These are phyloP conservation scores for Kuschelorhynchus macadamiae DNA, from an alignment of 2,888 invertebrate genomes.

Conservation along the genomic window DNA sequence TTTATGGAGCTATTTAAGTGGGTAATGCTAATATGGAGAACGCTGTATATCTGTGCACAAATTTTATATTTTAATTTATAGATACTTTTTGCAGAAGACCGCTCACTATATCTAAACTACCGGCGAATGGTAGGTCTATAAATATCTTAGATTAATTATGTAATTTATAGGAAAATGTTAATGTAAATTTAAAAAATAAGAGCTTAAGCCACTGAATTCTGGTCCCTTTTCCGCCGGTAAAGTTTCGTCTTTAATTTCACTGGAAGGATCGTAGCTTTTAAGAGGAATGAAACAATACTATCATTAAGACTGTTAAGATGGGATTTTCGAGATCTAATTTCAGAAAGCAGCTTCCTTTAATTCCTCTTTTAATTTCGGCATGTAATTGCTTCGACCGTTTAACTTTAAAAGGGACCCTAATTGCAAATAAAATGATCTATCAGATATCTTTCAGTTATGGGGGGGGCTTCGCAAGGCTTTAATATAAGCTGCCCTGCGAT, in stretches of 20 bases:
- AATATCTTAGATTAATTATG: no score
- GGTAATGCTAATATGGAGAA: no score
- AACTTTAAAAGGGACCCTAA: slow-evolving; percentile 35
- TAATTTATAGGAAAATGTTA: no score
- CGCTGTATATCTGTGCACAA: no score
- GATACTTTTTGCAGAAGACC: no score
- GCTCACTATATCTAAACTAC: no score
- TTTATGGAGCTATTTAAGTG: no score
- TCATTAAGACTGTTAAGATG: slow-evolving; percentile 41
- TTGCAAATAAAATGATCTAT: slow-evolving; percentile 41
- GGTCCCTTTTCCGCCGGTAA: slow-evolving; percentile 5
- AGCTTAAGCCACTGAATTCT: neutral
- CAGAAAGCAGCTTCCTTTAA: slow-evolving; percentile 39
- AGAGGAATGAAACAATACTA: slow-evolving; percentile 33
- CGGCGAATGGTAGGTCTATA: no score
- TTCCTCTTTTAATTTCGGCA: slow-evolving; percentile 42
- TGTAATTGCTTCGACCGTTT: slow-evolving; percentile 41
- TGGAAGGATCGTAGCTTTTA: neutral
- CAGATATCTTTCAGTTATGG: slow-evolving; percentile 12
- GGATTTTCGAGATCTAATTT: slow-evolving; percentile 41
- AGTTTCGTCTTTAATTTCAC: slow-evolving; percentile 9
- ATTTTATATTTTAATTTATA: no score
- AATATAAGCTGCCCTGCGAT: neutral
- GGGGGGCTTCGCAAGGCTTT: neutral
- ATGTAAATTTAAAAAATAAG: neutral